Conservation (phyloP, 2,888 invertebrate species). For the Phortica magna region DNA sequence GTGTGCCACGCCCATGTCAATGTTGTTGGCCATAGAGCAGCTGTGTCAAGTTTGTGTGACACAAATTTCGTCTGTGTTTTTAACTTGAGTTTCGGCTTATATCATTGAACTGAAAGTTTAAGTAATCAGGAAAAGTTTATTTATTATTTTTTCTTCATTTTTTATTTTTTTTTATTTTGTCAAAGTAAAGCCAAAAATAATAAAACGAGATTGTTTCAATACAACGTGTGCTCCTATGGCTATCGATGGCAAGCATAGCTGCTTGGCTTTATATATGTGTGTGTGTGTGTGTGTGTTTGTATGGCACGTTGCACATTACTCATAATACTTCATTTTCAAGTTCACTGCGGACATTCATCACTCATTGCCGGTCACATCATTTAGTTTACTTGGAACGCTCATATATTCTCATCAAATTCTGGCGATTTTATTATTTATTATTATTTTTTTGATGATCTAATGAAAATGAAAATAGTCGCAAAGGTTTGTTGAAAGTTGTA, state of each 20-base stretch:
- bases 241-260: not conserved
- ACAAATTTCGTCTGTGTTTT: not conserved
- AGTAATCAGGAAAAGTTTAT: constrained; percentile 28
- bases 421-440: not conserved
- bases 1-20: not conserved
- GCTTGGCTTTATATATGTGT: not conserved
- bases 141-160: not conserved
- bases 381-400: constrained; percentile 38
- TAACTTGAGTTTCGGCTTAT: not conserved
- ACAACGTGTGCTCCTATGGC: not conserved
- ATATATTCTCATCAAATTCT: not conserved
- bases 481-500: too few species aligned
- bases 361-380: constrained; percentile 5
- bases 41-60: not conserved
- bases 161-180: not conserved
- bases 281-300: not conserved
- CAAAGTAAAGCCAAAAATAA: not conserved
- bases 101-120: constrained; percentile 14
- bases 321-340: constrained; percentile 62
- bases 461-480: too few species aligned
- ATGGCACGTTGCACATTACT: constrained; percentile 14
- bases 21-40: not conserved
- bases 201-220: not conserved
- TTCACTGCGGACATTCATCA: constrained; percentile 58
- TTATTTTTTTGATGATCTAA: too few species aligned